These are phyloP conservation scores for Azorinus chamasolen DNA, from an alignment of 2,888 invertebrate genomes.

Conservation along the genomic window DNA sequence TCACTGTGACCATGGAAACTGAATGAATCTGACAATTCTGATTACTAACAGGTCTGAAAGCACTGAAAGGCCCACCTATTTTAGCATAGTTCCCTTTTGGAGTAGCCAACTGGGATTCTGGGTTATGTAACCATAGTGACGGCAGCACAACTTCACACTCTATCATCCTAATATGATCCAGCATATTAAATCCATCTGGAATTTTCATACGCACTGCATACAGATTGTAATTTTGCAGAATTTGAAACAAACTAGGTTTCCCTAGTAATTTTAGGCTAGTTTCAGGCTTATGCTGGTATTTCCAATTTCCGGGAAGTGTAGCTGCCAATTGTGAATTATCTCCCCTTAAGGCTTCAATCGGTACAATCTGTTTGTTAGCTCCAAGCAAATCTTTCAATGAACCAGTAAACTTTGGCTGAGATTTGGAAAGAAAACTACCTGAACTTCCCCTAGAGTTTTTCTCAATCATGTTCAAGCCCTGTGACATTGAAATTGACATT, in stretches of 20 bases:
- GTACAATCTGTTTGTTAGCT: slow-evolving; percentile 51
- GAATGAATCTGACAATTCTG: slow-evolving; percentile 39
- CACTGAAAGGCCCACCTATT: slow-evolving; percentile 77
- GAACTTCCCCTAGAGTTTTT: slow-evolving; percentile 6
- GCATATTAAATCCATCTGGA: slow-evolving; percentile 54
- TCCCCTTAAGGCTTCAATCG: slow-evolving; percentile 62
- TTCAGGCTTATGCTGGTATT: slow-evolving; percentile 26
- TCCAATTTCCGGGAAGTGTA: slow-evolving; percentile 28
- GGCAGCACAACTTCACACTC: slow-evolving; percentile 67
- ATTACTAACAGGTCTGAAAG: slow-evolving; percentile 73
- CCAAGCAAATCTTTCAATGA: slow-evolving; percentile 58
- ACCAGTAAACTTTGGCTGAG: slow-evolving; percentile 60
- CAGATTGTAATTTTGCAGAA: slow-evolving; percentile 75
- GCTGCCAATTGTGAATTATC: slow-evolving; percentile 33
- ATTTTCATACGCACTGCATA: slow-evolving; percentile 68
- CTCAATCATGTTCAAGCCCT: slow-evolving; percentile 57
- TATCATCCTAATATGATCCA: slow-evolving; percentile 61
- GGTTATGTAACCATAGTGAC: slow-evolving; percentile 43
- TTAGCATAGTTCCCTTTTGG: slow-evolving; percentile 70
- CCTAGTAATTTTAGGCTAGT: slow-evolving; percentile 53
- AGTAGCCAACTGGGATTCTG: slow-evolving; percentile 38
- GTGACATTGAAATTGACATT: slow-evolving; percentile 63
- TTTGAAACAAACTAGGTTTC: slow-evolving; percentile 74
- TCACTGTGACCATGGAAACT: slow-evolving; percentile 66
- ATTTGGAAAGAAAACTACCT: slow-evolving; percentile 47